Conservation (phyloP, 2,113 vertebrate species). For the Psammodynastes pulverulentus region DNA sequence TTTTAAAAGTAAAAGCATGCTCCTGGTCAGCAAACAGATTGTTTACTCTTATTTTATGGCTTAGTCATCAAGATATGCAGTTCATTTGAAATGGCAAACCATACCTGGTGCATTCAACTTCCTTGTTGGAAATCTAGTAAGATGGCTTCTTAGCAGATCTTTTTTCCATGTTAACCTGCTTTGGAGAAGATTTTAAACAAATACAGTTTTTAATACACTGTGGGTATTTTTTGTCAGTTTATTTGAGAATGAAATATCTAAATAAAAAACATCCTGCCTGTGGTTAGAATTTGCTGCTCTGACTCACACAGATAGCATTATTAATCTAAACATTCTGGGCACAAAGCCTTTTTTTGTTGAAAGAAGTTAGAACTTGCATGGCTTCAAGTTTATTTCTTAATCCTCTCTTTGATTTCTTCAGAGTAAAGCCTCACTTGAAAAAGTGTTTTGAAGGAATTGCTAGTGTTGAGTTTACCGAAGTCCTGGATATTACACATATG, state of each 20-base stretch:
- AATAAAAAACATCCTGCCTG: background rate
- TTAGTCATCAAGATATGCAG: background rate
- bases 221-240: background rate
- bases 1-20: background rate
- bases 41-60: background rate
- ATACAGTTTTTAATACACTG: background rate
- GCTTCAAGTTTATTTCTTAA: background rate
- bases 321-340: background rate
- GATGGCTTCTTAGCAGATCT: background rate
- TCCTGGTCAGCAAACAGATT: background rate
- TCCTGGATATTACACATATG: conserved; percentile 86
- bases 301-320: background rate
- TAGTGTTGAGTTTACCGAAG: conserved; percentile 81
- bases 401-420: conserved; percentile 46
- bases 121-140: background rate
- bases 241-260: background rate
- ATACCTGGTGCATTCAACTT: background rate
- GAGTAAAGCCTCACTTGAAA: conserved; percentile 88
- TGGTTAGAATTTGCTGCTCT: background rate
- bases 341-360: background rate
- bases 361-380: background rate
- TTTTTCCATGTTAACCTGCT: background rate
- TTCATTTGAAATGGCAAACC: background rate
- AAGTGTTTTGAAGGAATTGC: conserved; percentile 93
- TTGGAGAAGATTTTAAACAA: background rate